These are phyloP conservation scores for Takifugu flavidus DNA, from an alignment of 2,113 vertebrate species.

Conservation along the genomic window DNA sequence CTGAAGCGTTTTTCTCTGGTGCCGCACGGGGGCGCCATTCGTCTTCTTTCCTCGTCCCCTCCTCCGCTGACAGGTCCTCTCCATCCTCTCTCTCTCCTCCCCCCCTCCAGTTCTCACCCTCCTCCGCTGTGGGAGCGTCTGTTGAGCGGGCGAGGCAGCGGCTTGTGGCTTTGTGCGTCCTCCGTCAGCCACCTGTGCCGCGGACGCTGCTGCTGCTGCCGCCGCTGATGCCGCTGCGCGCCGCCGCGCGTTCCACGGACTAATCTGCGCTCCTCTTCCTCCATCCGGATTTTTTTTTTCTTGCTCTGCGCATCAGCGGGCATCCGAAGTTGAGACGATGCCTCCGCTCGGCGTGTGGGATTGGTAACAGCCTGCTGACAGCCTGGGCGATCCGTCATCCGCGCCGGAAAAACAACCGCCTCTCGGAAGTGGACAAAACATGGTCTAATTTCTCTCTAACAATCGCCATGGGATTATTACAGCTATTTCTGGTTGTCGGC, in stretches of 20 bases:
- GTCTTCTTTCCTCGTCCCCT: conserved; percentile 7
- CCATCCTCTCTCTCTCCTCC: conserved; percentile 10
- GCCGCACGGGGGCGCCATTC: conserved; percentile 58
- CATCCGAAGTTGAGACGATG: conserved; percentile 72
- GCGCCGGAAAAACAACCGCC: conserved; percentile 56
- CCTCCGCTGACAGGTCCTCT: conserved; percentile 9
- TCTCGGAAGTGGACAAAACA: conserved; percentile 69
- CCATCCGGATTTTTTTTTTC: conserved; percentile 25
- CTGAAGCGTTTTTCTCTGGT: neutral
- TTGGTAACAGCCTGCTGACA: conserved; percentile 50
- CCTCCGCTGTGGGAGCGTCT: conserved; percentile 46
- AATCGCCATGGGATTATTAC: conserved; percentile 74
- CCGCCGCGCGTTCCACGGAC: conserved; percentile 37
- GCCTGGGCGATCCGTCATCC: conserved; percentile 45
- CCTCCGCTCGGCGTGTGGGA: conserved; percentile 57
- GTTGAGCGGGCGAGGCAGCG: conserved; percentile 35
- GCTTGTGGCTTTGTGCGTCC: conserved; percentile 39
- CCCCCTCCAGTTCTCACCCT: conserved; percentile 35
- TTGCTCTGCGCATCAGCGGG: conserved; percentile 20
- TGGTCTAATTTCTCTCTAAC: conserved; percentile 71
- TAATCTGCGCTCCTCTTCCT: conserved; percentile 30
- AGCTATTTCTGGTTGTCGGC: conserved; percentile 69
- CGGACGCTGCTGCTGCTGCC: conserved; percentile 43
- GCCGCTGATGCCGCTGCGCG: conserved; percentile 26
- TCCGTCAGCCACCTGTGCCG: conserved; percentile 55